These are phyloP conservation scores for Cantharis lateralis DNA, from an alignment of 2,888 invertebrate genomes.

Conservation along the genomic window DNA sequence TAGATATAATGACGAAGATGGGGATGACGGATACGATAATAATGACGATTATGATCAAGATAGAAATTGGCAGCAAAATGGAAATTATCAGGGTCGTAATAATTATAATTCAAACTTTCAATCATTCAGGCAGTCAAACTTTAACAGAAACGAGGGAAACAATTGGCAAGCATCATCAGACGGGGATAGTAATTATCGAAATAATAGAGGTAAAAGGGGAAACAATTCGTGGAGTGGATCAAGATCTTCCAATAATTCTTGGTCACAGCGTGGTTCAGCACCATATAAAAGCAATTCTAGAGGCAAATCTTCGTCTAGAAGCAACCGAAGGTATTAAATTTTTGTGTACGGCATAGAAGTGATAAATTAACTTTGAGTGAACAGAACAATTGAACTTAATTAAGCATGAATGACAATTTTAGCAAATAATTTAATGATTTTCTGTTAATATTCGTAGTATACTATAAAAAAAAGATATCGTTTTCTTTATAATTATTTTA, in stretches of 20 bases:
- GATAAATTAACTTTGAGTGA: neutral
- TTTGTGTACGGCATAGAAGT: neutral
- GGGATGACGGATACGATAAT: conserved; percentile 46
- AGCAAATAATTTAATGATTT: neutral
- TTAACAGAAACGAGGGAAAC: conserved; percentile 22
- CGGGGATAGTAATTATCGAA: conserved; percentile 31
- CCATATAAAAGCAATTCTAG: neutral
- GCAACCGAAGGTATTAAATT: neutral
- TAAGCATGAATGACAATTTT: neutral
- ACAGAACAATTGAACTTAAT: neutral
- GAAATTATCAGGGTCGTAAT: conserved; percentile 36
- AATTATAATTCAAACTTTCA: conserved; percentile 25
- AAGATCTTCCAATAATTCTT: neutral
- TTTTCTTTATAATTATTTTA: neutral
- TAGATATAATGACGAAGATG: conserved; percentile 26
- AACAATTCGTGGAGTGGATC: neutral
- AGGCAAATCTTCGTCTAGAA: neutral
- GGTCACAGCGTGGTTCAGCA: neutral
- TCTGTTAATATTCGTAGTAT: neutral
- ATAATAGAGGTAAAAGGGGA: conserved; percentile 28
- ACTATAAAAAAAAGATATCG: neutral
- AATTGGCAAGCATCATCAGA: conserved; percentile 32
- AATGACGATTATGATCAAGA: conserved; percentile 54
- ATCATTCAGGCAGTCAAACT: conserved; percentile 12
- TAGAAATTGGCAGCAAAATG: conserved; percentile 56